Evolutionary conservation across 2,113 vertebrate species (phyloP).

Genomic region (Anguilla japonica): DNA sequence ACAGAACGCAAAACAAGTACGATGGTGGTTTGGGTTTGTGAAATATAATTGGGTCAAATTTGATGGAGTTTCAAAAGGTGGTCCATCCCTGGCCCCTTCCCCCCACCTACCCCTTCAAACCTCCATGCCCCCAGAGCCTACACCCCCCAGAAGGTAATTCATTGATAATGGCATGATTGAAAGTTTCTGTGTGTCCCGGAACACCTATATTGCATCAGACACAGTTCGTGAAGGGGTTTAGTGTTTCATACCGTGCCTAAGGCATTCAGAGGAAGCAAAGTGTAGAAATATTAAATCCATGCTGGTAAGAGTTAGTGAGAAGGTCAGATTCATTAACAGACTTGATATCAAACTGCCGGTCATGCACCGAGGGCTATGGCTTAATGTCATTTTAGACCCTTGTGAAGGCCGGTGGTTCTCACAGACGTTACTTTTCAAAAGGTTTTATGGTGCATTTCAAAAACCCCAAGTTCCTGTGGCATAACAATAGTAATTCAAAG

Average conservation of each 20-base stretch:
- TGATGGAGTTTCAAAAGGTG: slow-evolving; percentile 50
- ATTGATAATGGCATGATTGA: slow-evolving; percentile 31
- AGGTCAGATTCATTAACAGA: slow-evolving; percentile 19
- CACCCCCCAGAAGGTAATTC: slow-evolving; percentile 52
- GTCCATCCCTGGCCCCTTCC: slow-evolving; percentile 59
- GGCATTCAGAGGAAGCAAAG: slow-evolving; percentile 23
- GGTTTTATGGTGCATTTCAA: not conserved
- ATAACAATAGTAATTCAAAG: slow-evolving; percentile 10
- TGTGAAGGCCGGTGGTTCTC: slow-evolving; percentile 5
- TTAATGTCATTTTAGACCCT: slow-evolving; percentile 5
- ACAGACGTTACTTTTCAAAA: slow-evolving; percentile 3
- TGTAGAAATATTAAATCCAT: slow-evolving; percentile 29
- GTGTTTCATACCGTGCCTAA: slow-evolving; percentile 30
- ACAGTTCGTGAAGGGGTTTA: slow-evolving; percentile 43
- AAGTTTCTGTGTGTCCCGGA: slow-evolving; percentile 38
- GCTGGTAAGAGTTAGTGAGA: slow-evolving; percentile 25
- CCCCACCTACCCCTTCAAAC: slow-evolving; percentile 50
- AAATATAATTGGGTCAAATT: not conserved
- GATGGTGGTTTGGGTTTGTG: not conserved
- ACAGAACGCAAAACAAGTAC: not conserved
- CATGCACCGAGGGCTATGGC: slow-evolving; percentile 3
- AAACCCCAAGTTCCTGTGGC: not conserved
- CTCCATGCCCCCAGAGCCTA: no score
- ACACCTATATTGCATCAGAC: slow-evolving; percentile 51
- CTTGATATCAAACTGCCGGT: slow-evolving; percentile 23